Percentiles rank a stretch among this genome's conserved stretches.
Evolutionary conservation across 2,888 invertebrate genomes (phyloP).

Genomic region (Gortyna flavago): DNA sequence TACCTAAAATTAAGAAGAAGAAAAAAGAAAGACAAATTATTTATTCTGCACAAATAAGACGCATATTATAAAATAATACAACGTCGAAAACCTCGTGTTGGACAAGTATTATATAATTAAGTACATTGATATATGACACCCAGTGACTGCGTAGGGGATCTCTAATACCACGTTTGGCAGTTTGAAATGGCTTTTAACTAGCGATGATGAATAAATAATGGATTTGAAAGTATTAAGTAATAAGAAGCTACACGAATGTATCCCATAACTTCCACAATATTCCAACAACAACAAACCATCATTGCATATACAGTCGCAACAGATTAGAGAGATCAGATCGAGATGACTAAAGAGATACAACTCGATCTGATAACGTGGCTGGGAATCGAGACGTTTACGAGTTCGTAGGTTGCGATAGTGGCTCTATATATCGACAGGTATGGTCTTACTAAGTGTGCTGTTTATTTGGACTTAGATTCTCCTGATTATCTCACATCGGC

Average conservation of each 20-base stretch:
- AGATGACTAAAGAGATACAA: constrained; percentile 27
- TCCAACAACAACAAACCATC: constrained; percentile 13
- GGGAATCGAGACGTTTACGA: constrained; percentile 22
- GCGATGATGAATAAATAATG: neutral
- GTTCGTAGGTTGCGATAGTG: constrained; percentile 18
- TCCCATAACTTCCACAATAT: neutral
- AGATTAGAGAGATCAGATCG: constrained; percentile 39
- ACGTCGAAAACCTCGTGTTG: neutral
- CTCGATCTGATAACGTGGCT: constrained; percentile 18
- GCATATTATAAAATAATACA: neutral
- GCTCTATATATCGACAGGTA: neutral
- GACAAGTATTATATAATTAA: too few relatives aligned
- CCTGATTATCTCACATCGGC: neutral
- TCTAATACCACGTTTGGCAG: neutral
- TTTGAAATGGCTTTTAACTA: neutral
- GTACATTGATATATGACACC: neutral
- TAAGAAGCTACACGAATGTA: neutral
- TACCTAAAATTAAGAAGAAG: neutral
- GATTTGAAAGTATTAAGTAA: constrained; percentile 9
- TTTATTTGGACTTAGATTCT: neutral
- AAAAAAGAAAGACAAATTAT: neutral
- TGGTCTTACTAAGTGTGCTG: neutral
- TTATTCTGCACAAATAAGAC: neutral
- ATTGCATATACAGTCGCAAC: constrained; percentile 1
- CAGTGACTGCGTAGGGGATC: neutral